Percentiles rank a stretch among this genome's conserved stretches.
These are phyloP conservation scores for Hydropsyche tenuis DNA, from an alignment of 1,140 invertebrate species.

Conservation along the genomic window DNA sequence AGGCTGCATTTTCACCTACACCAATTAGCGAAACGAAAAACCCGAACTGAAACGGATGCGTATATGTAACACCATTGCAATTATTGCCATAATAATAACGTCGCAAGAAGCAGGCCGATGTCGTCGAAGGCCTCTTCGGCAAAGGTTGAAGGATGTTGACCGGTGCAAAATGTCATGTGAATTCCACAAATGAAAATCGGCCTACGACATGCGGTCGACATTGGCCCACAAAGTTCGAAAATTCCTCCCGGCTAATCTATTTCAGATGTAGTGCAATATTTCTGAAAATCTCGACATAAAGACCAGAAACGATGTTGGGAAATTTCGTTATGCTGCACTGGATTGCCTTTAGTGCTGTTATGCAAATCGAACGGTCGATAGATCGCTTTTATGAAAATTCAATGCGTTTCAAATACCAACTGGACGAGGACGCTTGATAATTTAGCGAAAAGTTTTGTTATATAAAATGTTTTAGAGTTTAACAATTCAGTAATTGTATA, in stretches of 20 bases:
- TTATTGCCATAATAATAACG: too few species aligned
- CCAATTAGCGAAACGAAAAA: too few species aligned
- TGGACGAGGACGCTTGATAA: background rate
- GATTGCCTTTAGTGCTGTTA: background rate
- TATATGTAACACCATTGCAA: too few species aligned
- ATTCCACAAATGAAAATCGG: conserved; percentile 31
- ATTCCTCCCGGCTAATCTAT: background rate
- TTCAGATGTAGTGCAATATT: too few species aligned
- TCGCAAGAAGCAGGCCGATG: background rate
- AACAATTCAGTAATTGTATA: background rate
- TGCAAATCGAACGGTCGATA: background rate
- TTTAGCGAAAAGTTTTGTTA: background rate
- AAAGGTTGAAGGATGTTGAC: conserved; percentile 25
- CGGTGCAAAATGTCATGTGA: conserved; percentile 21
- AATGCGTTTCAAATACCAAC: background rate
- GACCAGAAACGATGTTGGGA: too few species aligned
- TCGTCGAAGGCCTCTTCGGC: conserved; percentile 6
- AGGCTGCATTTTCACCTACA: too few species aligned
- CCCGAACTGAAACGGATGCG: too few species aligned
- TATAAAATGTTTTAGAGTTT: too few species aligned
- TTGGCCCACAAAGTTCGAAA: conserved; percentile 22
- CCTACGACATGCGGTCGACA: conserved; percentile 21
- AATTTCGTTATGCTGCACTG: too few species aligned
- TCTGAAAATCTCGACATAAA: too few species aligned
- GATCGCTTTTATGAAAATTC: background rate